Evolutionary conservation across 2,797 vertebrate genomes (phyloP).

Genomic region (Malurus leucopterus): DNA sequence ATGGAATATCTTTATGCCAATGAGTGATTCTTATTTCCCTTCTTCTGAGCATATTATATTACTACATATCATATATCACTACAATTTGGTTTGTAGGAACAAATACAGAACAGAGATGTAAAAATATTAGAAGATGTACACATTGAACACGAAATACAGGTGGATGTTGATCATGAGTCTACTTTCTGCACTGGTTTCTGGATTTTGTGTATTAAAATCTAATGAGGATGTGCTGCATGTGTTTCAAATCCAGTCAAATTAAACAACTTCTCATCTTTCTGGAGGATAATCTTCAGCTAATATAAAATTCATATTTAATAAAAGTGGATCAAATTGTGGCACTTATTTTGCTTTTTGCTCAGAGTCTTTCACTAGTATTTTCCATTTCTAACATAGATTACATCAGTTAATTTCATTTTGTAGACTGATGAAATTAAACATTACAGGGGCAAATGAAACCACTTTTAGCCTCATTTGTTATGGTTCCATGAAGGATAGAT

Average conservation of each 20-base stretch:
- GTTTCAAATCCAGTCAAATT: slow-evolving; percentile 25
- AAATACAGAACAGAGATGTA: background rate
- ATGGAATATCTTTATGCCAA: background rate
- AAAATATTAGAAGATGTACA: background rate
- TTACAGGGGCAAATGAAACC: background rate
- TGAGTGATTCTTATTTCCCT: background rate
- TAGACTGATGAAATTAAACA: slow-evolving; percentile 10
- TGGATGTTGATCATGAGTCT: background rate
- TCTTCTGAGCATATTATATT: background rate
- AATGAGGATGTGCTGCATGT: background rate
- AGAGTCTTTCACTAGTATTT: background rate
- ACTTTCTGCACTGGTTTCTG: background rate
- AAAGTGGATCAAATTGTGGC: slow-evolving; percentile 17
- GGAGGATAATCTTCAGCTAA: slow-evolving; percentile 9
- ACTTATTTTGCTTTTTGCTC: background rate
- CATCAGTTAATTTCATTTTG: background rate
- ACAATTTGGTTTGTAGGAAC: background rate
- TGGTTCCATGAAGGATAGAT: background rate
- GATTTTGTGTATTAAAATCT: background rate
- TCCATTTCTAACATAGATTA: background rate
- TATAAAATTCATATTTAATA: slow-evolving; percentile 21
- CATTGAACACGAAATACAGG: background rate
- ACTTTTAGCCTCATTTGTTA: background rate
- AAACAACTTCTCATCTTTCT: slow-evolving; percentile 32
- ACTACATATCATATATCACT: background rate